Base-by-base conservation (phyloP, 1,140 invertebrate genomes). In the Campoletis sonorensis region DNA sequence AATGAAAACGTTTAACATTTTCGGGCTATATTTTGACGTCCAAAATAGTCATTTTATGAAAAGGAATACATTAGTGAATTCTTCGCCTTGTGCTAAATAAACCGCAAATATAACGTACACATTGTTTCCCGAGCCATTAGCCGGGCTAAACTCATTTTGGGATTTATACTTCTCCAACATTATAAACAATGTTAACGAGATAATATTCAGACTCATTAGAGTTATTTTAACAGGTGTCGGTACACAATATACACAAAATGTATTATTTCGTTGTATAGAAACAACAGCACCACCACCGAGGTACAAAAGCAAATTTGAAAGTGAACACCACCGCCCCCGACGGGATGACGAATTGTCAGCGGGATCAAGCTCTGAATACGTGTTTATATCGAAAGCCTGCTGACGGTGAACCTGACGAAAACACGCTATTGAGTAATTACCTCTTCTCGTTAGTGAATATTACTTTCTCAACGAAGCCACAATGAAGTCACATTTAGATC, bases 361-460 rank as follows among this genome's bases (percentile, higher is more conserved):
- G 81, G 76, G 75, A 72, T 49, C 71, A 61, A 30, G 13, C 67
- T 70, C 67, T 70, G 13, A 70, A 70, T 37, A 70, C 67, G 26
- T 70, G 67, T 33, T 30, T 33, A 70, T 30, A 70, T 70, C 30
- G 67, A 30, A 58, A 26, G 58, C 33, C 49, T 71, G 67, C 49
- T 71, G 67, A 33, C 64, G 70, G 76, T 64, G 68, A 37, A 78
- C 49, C 79, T 72, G 84, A 84, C 83, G 72, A 84, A 72, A 45
- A 45, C 91, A 92, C 91, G 90, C 90, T 83, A 91, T 90, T 87
- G 86, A 86, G 89, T 91, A 91, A 91, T 91, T 91, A 92, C 84
- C 89, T 89, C 83, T 87, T 84, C 89, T 91, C 88, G 88, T 92
- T 91, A 90, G 85, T 49, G 86, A 85, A 89, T 91, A 91, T 91